Base-by-base conservation (phyloP, 2,797 vertebrate genomes). In the Neomorphus geoffroyi region DNA sequence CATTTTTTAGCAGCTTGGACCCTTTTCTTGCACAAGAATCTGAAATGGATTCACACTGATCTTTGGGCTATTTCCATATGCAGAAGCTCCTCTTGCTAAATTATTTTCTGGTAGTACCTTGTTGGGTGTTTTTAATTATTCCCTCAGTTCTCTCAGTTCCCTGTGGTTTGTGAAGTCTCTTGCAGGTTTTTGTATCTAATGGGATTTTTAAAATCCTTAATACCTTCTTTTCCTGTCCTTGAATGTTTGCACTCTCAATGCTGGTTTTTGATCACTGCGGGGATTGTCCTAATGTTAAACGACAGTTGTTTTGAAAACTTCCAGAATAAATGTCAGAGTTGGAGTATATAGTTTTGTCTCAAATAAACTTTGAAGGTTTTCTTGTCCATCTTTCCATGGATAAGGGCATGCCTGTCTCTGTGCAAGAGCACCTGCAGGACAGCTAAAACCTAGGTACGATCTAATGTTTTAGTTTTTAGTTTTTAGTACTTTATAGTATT, bases 371-470 rank as follows among this genome's bases (percentile, higher is more conserved):
- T 62, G 43, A 22, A 79, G 15, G 2, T 7, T 18, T 91, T 51
- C 60, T 37, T 0, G 0, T 65, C 13, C 6, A 2, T 70, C n/a
- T 62, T 66, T 6, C 13, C 7, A 9, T 18, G 19, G 3, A 8
- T 61, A 72, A 53, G 13, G 33, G 4, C 21, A 32, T 64, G 26
- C 9, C 16, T 3, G 0, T 57, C 13, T 75, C 69, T 69, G 13
- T 88, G 43, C 35, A 71, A 0, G 53, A 50, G 15, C 7, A 50
- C 39, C 33, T 35, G 8, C 46, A 77, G 30, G 8, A 32, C 39
- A 71, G 30, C 14, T 45, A 35, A 86, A 83, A 64, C 15, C 12
- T 80, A 17, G 12, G 17, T 56, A 35, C 26, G 6, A 64, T 15
- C n/a, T 77, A 8, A 12, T 70, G n/a, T n/a, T n/a, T n/a, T n/a